phyloP scores from a whole-genome alignment of 1,140 invertebrate genomes.

The Alviniconcha marisindica region DNA sequence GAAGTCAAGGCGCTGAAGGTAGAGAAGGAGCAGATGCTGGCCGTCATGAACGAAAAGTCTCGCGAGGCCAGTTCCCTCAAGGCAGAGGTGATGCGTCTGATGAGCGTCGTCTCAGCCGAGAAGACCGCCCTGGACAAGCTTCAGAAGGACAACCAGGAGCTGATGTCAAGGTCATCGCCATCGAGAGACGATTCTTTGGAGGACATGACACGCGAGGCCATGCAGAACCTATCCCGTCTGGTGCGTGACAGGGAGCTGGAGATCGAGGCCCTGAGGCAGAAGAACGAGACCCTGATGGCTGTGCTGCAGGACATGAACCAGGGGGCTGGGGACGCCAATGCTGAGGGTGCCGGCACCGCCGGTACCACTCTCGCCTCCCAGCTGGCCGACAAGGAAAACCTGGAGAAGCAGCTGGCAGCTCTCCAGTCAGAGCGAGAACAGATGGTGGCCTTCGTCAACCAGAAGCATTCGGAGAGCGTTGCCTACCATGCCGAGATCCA shows the following conservation, averaged over 20 bases:
- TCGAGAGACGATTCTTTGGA: slow-evolving; percentile 56
- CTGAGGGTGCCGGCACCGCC: slow-evolving; percentile 49
- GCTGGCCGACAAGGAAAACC: slow-evolving; percentile 73
- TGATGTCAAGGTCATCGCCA: slow-evolving; percentile 56
- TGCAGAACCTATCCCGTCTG: slow-evolving; percentile 75
- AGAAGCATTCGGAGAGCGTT: slow-evolving; percentile 89
- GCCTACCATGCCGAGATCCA: slow-evolving; percentile 90
- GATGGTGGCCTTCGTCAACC: slow-evolving; percentile 84
- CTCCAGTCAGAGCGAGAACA: slow-evolving; percentile 82
- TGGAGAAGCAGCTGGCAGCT: slow-evolving; percentile 69
- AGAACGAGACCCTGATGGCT: slow-evolving; percentile 74
- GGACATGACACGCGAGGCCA: slow-evolving; percentile 75
- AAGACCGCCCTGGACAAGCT: slow-evolving; percentile 74
- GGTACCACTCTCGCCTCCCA: slow-evolving; percentile 64
- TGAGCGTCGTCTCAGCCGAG: slow-evolving; percentile 74
- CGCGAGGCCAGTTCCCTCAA: slow-evolving; percentile 75
- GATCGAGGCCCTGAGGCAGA: slow-evolving; percentile 76
- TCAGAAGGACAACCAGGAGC: slow-evolving; percentile 71
- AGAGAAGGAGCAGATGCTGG: slow-evolving; percentile 75
- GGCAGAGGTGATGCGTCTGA: slow-evolving; percentile 75
- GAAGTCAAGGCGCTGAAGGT: slow-evolving; percentile 66
- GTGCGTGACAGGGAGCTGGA: slow-evolving; percentile 77
- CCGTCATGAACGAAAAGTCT: slow-evolving; percentile 76
- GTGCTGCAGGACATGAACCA: slow-evolving; percentile 70
- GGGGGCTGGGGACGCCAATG: slow-evolving; percentile 1